Evolutionary conservation across 2,888 invertebrate genomes (phyloP), one percentile per base, ranked within the genome.

Genomic region (Rhopalosiphum nymphaeae): DNA sequence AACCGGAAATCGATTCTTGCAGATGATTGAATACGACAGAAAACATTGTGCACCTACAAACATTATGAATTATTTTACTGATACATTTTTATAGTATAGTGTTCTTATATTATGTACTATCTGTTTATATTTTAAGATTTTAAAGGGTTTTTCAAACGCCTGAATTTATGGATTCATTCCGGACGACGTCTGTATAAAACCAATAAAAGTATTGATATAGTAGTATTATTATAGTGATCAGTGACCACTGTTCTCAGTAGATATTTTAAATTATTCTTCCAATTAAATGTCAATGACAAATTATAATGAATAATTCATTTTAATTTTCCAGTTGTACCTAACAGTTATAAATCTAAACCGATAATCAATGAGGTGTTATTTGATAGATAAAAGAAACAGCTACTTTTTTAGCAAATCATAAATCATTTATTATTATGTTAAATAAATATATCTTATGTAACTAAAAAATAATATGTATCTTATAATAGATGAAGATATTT

Each of bases 1-100:
- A 36, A 78, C 91, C 49, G 91, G 78, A 78, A 91, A 91, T 91
- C 78, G 78, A 91, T 78, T 91, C 78, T 91, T 26, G 91, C 78
- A 67, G 49, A 78, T 78, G 78, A 91, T 91, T 78, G 91, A 91
- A 78, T 78, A 42, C 78, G 25, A 56, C 44, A 44, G 44, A 90
- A 90, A 90, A 90, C 89, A 29, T 46, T 53, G 53, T 88, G 29
- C 44, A 57, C 0, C 44, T 3, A 44, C 44, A 89, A 46, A 90
- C 44, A 90, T 90, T 90, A 67, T 46, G 36, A 29, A 67, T 46
- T n/a, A 44, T 88, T 53, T 49, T 53, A 36, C 49, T 36, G n/a
- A 25, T 88, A 87, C 16, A 36, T 36, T 88, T 88, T 88, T 88
- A 3, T 36, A 16, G 36, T 88, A 49, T 4, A 49, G n/a, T 53